phyloP scores from a whole-genome alignment of 1,140 invertebrate species.

The Drosophila repleta region DNA sequence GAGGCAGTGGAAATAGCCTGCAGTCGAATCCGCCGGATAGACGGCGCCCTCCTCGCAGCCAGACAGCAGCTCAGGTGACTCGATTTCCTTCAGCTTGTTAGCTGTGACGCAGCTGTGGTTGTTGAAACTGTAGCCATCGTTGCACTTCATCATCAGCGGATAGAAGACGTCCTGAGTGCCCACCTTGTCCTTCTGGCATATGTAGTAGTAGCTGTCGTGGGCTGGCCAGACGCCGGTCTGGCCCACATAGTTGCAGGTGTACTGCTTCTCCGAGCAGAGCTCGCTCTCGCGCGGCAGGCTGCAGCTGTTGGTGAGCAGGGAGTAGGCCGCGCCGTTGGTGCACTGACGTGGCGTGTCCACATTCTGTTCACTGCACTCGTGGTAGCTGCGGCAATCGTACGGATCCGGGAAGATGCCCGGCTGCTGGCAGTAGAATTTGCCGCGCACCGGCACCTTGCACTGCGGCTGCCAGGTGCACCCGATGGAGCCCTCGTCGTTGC shows the following conservation, averaged over 20 bases:
- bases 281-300: constrained; percentile 46
- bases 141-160: constrained; percentile 69
- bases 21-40: constrained; percentile 3
- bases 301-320: constrained; percentile 50
- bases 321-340: constrained; percentile 62
- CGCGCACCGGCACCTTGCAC: constrained; percentile 58
- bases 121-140: constrained; percentile 56
- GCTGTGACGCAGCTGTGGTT: constrained; percentile 41
- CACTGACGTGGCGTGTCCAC: constrained; percentile 56
- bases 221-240: constrained; percentile 63
- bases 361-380: constrained; percentile 69
- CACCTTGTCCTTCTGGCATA: constrained; percentile 57
- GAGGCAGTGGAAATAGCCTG: constrained; percentile 13
- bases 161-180: constrained; percentile 41
- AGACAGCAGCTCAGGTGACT: too few species aligned
- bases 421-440: constrained; percentile 69
- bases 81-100: neutral
- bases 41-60: constrained; percentile 15
- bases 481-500: constrained; percentile 65
- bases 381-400: constrained; percentile 79
- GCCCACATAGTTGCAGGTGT: constrained; percentile 56
- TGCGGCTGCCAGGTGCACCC: constrained; percentile 64
- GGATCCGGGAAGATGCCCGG: constrained; percentile 80
- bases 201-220: constrained; percentile 73
- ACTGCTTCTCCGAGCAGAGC: constrained; percentile 57